These are phyloP conservation scores for Athalia circularis DNA, from an alignment of 2,888 invertebrate genomes.

Conservation along the genomic window DNA sequence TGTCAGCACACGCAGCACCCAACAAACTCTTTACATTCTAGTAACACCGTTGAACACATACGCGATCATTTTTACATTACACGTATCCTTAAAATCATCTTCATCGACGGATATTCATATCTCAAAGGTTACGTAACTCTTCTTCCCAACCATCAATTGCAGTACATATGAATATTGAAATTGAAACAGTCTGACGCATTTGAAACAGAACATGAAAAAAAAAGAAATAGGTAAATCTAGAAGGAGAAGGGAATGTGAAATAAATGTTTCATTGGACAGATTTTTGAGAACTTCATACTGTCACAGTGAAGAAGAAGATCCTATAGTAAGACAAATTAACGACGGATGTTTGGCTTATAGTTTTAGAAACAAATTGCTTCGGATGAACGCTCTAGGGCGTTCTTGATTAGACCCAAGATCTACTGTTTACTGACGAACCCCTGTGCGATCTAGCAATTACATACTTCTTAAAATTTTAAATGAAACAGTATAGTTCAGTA, in stretches of 20 bases:
- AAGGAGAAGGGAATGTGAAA: background rate
- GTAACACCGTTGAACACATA: conserved; percentile 13
- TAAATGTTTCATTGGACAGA: conserved; percentile 1
- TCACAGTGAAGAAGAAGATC: too few relatives aligned
- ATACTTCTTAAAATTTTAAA: too few relatives aligned
- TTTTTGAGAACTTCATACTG: background rate
- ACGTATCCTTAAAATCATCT: background rate
- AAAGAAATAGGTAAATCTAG: background rate
- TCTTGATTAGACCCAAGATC: too few relatives aligned
- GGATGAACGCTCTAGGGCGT: too few relatives aligned
- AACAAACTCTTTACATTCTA: conserved; percentile 34
- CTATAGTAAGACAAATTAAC: too few relatives aligned
- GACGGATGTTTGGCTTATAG: too few relatives aligned
- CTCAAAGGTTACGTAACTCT: background rate
- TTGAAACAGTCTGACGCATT: background rate
- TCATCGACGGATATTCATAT: background rate
- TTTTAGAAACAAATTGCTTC: too few relatives aligned
- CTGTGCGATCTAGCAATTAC: too few relatives aligned
- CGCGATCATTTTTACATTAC: background rate
- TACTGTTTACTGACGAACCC: too few relatives aligned
- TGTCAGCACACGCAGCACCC: conserved; percentile 43
- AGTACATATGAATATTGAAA: background rate
- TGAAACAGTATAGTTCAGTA: too few relatives aligned
- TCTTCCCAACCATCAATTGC: background rate
- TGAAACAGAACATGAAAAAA: background rate